phyloP scores from a whole-genome alignment of 2,113 vertebrate genomes.

The Pollimyrus isidori region DNA sequence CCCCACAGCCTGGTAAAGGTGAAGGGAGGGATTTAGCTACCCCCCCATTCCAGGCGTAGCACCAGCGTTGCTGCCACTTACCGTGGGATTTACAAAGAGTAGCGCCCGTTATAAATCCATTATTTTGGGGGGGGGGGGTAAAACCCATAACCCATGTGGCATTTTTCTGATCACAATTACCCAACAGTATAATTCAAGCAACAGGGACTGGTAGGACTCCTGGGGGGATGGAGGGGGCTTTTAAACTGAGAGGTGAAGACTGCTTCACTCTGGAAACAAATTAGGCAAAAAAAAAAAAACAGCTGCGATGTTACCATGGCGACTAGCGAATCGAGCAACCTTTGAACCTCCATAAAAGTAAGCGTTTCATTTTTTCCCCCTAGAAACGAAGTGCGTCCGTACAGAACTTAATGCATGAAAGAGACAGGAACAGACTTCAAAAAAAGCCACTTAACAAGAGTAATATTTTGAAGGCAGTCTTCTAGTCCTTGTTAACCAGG shows the following conservation, averaged over 20 bases:
- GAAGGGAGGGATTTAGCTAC: neutral
- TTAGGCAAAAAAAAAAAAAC: neutral
- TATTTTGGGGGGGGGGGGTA: neutral
- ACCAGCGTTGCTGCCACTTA: neutral
- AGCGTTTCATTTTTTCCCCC: neutral
- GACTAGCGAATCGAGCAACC: neutral
- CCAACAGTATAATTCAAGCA: neutral
- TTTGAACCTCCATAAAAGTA: neutral
- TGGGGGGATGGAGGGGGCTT: neutral
- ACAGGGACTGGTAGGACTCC: neutral
- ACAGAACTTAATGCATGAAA: neutral
- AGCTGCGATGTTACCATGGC: neutral
- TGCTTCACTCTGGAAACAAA: neutral
- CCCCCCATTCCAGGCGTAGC: neutral
- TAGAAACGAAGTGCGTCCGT: neutral
- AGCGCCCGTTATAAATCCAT: neutral
- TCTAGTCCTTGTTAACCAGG: neutral
- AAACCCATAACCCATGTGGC: neutral
- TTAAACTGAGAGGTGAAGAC: neutral
- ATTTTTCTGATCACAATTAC: neutral
- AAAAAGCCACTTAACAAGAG: neutral
- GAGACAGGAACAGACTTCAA: neutral
- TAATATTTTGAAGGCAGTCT: neutral
- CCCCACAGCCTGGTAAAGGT: neutral
- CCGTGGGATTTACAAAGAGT: neutral